phyloP scores from a whole-genome alignment of 2,888 invertebrate species.

The Sepioteuthis lessoniana region DNA sequence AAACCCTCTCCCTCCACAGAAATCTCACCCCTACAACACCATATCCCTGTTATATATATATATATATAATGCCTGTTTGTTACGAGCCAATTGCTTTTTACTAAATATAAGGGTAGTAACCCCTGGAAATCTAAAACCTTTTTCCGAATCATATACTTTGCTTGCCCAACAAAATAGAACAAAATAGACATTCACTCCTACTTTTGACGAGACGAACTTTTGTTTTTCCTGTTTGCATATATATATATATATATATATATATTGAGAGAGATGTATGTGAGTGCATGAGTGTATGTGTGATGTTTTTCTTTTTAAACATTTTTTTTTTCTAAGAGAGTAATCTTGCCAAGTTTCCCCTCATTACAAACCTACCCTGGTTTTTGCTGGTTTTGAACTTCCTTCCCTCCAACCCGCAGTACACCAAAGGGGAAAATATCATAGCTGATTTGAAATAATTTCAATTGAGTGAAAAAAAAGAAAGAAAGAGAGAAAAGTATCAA shows the following conservation, averaged over 20 bases:
- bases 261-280: neutral
- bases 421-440: constrained; percentile 18
- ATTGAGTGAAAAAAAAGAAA: neutral
- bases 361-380: neutral
- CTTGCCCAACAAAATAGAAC: neutral
- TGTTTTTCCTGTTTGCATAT: neutral
- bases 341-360: neutral
- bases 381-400: neutral
- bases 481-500: neutral
- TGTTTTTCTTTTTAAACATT: neutral
- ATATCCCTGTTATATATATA: too few species aligned
- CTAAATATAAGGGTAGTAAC: neutral
- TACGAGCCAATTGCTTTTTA: neutral
- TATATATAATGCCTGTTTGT: too few species aligned
- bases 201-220: neutral
- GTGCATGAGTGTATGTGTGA: neutral
- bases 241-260: neutral
- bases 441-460: constrained; percentile 23
- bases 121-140: constrained; percentile 1
- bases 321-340: neutral
- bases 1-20: too few species aligned
- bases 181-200: constrained; percentile 6
- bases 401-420: neutral
- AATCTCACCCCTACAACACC: too few species aligned
- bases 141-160: neutral